Conservation (phyloP, 2,113 vertebrate genomes). For the Egretta garzetta region DNA sequence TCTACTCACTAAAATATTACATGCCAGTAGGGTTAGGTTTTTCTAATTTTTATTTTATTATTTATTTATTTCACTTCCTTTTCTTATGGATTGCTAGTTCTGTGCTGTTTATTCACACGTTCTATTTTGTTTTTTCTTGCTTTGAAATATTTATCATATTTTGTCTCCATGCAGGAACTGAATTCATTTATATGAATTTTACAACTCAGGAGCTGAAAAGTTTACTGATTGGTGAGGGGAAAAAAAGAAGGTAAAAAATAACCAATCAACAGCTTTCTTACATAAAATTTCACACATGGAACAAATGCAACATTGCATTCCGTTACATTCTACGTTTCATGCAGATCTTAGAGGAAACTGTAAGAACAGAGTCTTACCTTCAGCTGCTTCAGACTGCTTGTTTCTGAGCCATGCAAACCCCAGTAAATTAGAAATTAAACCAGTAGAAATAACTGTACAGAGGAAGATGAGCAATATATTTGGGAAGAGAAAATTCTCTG, state of each 20-base stretch:
- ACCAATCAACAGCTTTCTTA: fast-evolving
- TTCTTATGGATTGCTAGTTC: background rate
- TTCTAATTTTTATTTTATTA: background rate
- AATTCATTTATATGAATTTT: background rate
- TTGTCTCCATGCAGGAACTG: background rate
- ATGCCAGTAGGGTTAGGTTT: background rate
- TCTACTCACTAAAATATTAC: background rate
- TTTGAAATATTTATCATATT: background rate
- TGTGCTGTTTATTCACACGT: background rate
- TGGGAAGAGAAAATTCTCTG: background rate
- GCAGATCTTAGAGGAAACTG: background rate
- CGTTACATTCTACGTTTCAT: background rate
- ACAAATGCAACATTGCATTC: background rate
- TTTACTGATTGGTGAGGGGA: background rate
- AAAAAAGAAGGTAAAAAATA: background rate
- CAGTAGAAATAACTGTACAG: background rate
- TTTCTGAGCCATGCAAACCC: background rate
- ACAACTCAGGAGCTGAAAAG: background rate
- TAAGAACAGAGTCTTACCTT: background rate
- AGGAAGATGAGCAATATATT: background rate
- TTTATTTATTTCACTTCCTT: background rate
- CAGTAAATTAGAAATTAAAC: background rate
- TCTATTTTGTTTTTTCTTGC: background rate
- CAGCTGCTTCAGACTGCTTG: background rate
- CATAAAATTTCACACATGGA: background rate